A percentile compares a stretch with the other conserved stretches of the same genome.
Conservation (phyloP, 2,797 vertebrate species). For the Capromys pilorides region DNA sequence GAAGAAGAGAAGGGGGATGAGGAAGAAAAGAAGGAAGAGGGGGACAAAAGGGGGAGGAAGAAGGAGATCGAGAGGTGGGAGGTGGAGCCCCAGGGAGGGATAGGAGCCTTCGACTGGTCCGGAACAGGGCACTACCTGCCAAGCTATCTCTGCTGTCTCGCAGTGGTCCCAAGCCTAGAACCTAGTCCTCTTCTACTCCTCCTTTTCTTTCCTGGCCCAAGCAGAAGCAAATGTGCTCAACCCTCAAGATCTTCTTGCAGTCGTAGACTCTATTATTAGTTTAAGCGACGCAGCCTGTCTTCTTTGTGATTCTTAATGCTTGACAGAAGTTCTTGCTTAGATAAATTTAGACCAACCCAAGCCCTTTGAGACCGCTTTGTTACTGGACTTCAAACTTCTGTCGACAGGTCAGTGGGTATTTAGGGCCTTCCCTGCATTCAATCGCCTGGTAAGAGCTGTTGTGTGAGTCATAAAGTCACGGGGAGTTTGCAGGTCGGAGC, state of each 20-base stretch:
- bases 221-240: neutral
- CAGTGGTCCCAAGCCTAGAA: neutral
- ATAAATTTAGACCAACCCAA: neutral
- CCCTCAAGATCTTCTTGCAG: neutral
- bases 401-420: neutral
- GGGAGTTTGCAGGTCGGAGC: neutral
- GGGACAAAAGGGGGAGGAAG: too few relatives aligned
- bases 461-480: neutral
- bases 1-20: neutral
- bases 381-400: slow-evolving; percentile 34
- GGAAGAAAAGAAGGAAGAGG: too few relatives aligned
- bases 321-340: slow-evolving; percentile 39
- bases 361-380: neutral
- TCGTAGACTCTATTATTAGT: slow-evolving; percentile 9
- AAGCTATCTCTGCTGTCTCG: neutral
- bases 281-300: neutral
- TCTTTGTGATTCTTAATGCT: neutral
- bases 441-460: neutral
- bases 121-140: neutral
- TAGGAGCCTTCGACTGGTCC: neutral
- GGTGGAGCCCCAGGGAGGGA: neutral
- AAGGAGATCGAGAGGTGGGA: neutral
- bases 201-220: neutral
- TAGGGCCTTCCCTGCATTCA: neutral
- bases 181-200: neutral